phyloP scores from a whole-genome alignment of 2,113 vertebrate genomes.

The Cavia aperea region DNA sequence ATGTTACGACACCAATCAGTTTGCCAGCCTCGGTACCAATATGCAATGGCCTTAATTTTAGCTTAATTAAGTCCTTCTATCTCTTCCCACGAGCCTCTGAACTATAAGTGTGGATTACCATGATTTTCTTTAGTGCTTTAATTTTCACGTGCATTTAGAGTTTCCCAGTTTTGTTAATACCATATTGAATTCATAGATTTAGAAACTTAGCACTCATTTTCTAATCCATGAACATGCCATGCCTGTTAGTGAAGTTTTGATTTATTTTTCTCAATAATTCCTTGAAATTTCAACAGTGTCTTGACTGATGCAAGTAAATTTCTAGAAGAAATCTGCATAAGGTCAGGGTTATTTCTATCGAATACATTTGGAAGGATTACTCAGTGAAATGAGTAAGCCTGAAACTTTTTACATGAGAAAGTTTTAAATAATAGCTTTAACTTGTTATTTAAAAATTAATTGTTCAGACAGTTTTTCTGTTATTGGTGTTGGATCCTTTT shows the following conservation, averaged over 20 bases:
- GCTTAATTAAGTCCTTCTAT: neutral
- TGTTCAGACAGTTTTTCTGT: neutral
- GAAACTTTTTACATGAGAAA: neutral
- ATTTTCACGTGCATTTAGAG: neutral
- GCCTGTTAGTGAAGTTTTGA: neutral
- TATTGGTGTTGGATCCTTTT: neutral
- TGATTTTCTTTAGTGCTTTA: neutral
- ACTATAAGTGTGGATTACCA: neutral
- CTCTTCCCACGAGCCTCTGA: neutral
- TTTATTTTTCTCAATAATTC: neutral
- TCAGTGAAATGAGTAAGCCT: neutral
- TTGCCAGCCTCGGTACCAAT: neutral
- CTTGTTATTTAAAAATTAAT: neutral
- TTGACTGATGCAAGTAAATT: neutral
- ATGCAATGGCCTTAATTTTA: neutral
- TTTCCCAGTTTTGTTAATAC: neutral
- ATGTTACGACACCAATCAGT: neutral
- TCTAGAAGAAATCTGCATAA: neutral
- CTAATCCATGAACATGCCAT: neutral
- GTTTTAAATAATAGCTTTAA: neutral
- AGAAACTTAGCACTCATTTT: neutral
- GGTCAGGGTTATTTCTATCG: neutral
- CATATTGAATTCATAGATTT: neutral
- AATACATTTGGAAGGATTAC: neutral
- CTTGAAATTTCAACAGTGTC: neutral